Conservation (phyloP, 2,113 vertebrate species). For the Suricata suricatta region DNA sequence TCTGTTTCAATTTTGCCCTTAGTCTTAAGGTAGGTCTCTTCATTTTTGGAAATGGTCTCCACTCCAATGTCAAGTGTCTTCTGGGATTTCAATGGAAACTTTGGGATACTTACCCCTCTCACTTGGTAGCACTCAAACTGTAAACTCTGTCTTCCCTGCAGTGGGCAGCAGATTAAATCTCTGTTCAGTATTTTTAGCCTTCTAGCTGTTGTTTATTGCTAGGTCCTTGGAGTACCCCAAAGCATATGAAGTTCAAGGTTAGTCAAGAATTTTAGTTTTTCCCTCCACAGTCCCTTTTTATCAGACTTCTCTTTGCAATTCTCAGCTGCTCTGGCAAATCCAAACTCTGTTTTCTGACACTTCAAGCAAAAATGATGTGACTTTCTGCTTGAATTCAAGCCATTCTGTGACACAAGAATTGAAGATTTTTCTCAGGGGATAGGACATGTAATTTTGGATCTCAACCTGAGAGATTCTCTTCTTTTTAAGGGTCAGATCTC, state of each 20-base stretch:
- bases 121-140: neutral
- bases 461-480: neutral
- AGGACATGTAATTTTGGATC: neutral
- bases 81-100: neutral
- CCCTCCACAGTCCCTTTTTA: neutral
- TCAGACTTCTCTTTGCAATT: neutral
- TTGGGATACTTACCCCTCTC: conserved; percentile 6
- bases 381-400: conserved; percentile 13
- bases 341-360: neutral
- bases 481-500: neutral
- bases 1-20: conserved; percentile 20
- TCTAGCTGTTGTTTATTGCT: neutral
- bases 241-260: neutral
- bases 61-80: neutral
- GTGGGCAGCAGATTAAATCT: neutral
- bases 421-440: neutral
- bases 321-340: neutral
- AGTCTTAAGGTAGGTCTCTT: conserved; percentile 12
- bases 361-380: neutral
- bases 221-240: neutral
- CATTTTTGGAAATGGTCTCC: neutral
- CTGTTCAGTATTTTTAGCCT: neutral
- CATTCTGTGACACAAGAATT: conserved; percentile 7
- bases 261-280: neutral
- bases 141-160: conserved; percentile 17